Conservation (phyloP, 2,797 vertebrate species). For the Yasuhikotakia modesta region DNA sequence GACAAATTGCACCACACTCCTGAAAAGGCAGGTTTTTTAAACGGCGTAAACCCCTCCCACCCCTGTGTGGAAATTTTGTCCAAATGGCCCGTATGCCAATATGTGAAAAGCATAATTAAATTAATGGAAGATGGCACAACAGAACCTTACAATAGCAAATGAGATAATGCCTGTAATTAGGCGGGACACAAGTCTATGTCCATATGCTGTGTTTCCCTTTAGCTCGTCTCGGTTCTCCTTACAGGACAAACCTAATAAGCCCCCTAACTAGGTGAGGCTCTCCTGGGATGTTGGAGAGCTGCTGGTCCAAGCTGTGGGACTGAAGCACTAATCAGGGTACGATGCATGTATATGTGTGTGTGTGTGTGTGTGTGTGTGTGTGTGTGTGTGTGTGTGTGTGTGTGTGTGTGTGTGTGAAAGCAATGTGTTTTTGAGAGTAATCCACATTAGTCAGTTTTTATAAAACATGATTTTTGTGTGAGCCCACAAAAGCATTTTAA, state of each 20-base stretch:
- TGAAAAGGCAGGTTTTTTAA: conserved; percentile 83
- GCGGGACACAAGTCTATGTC: conserved; percentile 76
- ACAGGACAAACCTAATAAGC: conserved; percentile 63
- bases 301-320: neutral
- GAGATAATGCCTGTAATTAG: conserved; percentile 94
- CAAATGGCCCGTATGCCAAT: conserved; percentile 89
- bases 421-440: neutral
- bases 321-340: conserved; percentile 26
- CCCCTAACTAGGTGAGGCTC: conserved; percentile 58
- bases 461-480: neutral
- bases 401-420: neutral
- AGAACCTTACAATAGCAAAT: conserved; percentile 90
- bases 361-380: neutral
- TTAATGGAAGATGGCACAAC: conserved; percentile 95
- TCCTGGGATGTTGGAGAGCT: conserved; percentile 42
- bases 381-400: too few relatives aligned
- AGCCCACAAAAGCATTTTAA: neutral
- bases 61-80: conserved; percentile 82
- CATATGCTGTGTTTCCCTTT: conserved; percentile 81
- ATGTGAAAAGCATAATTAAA: conserved; percentile 98
- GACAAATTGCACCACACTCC: conserved; percentile 94
- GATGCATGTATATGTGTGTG: neutral
- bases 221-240: conserved; percentile 64
- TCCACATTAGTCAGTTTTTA: neutral
- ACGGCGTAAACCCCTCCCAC: conserved; percentile 67